phyloP scores from a whole-genome alignment of 2,113 vertebrate species.

The Anseranas semipalmata region DNA sequence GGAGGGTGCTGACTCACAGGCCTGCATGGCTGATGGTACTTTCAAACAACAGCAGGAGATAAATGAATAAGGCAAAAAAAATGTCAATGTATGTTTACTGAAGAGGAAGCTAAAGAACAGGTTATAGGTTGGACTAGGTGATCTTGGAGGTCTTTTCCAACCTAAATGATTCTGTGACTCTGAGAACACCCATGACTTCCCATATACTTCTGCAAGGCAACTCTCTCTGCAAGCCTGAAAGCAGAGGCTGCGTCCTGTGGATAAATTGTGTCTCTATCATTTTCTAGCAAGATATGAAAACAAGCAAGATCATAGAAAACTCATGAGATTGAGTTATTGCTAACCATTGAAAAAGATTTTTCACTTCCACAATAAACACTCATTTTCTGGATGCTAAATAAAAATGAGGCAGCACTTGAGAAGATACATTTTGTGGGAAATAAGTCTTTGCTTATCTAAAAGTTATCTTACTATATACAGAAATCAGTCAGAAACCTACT shows the following conservation, averaged over 20 bases:
- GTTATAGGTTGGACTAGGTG: too few relatives aligned
- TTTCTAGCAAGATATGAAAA: neutral
- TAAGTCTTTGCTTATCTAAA: neutral
- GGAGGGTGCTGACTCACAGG: slow-evolving; percentile 55
- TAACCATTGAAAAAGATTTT: neutral
- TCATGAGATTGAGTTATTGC: neutral
- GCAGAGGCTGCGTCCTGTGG: neutral
- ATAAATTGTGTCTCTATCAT: neutral
- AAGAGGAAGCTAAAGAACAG: slow-evolving; percentile 39
- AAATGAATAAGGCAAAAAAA: slow-evolving; percentile 17
- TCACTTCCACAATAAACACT: neutral
- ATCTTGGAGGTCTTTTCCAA: too few relatives aligned
- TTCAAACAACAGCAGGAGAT: slow-evolving; percentile 56
- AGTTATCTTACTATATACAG: neutral
- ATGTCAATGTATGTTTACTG: slow-evolving; percentile 10
- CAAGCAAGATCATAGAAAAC: neutral
- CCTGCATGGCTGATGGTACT: neutral
- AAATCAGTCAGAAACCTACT: neutral
- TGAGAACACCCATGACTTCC: slow-evolving; percentile 28
- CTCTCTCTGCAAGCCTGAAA: neutral
- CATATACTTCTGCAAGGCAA: neutral
- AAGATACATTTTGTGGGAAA: neutral
- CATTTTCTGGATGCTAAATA: neutral
- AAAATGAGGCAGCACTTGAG: neutral
- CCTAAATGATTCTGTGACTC: too few relatives aligned